Conservation (phyloP, 2,113 vertebrate genomes). For the Phaethornis superciliosus region DNA sequence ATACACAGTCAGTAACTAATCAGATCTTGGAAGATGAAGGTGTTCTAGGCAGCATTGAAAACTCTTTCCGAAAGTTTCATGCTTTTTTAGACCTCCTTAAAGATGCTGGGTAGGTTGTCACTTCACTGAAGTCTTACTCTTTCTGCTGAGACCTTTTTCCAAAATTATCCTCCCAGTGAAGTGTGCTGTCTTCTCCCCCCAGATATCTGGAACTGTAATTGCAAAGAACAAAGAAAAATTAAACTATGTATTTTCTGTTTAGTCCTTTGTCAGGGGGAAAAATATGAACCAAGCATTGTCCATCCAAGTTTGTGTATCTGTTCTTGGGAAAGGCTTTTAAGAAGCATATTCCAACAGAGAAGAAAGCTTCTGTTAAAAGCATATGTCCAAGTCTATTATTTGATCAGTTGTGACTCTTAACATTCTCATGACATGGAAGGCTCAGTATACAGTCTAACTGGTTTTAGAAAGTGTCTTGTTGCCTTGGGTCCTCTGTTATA, state of each 20-base stretch:
- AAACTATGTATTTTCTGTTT: not conserved
- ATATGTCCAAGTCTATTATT: not conserved
- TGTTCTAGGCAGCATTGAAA: conserved; percentile 91
- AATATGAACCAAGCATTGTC: not conserved
- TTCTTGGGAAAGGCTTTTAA: not conserved
- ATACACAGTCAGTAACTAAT: conserved; percentile 72
- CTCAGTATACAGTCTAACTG: not conserved
- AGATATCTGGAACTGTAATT: not conserved
- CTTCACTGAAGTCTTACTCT: not conserved
- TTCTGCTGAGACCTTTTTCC: not conserved
- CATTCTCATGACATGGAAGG: not conserved
- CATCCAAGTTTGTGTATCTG: not conserved
- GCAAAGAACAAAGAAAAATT: not conserved
- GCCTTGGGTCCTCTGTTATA: not conserved
- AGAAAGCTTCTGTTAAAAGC: not conserved
- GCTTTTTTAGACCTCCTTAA: conserved; percentile 95
- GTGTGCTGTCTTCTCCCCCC: not conserved
- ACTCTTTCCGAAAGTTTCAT: conserved; percentile 93
- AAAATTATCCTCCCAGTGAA: not conserved
- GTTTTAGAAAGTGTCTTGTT: not conserved
- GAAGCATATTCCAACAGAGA: not conserved
- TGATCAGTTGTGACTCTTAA: not conserved
- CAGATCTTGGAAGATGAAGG: conserved; percentile 89
- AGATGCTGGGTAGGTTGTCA: conserved; percentile 88
- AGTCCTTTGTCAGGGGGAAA: not conserved